Conservation (phyloP, 2,888 invertebrate species). For the Aproaerema taeniolella region DNA sequence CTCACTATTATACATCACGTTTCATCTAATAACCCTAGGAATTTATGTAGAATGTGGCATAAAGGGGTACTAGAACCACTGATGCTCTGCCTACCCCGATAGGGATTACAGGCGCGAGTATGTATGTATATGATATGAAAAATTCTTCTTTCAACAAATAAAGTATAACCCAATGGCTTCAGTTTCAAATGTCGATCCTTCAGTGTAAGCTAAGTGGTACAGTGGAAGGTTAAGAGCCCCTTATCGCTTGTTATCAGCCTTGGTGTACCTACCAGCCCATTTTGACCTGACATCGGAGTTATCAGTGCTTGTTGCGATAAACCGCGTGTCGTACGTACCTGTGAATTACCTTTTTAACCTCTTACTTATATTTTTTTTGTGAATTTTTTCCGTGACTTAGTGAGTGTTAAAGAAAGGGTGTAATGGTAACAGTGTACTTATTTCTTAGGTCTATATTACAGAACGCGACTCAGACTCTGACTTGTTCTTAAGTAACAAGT, state of each 20-base stretch:
- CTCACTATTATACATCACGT: too few species aligned
- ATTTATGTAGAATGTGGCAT: too few species aligned
- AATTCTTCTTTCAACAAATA: too few species aligned
- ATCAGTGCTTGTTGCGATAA: slow-evolving; percentile 72
- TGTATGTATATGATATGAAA: too few species aligned
- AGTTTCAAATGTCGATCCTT: slow-evolving; percentile 29
- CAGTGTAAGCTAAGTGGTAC: slow-evolving; percentile 43
- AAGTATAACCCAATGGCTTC: too few species aligned
- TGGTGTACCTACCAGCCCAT: slow-evolving; percentile 56
- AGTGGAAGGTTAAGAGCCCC: slow-evolving; percentile 74
- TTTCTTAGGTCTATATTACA: too few species aligned
- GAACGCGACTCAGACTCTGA: too few species aligned
- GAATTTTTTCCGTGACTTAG: slow-evolving; percentile 1
- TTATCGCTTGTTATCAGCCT: slow-evolving; percentile 65
- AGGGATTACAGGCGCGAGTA: too few species aligned
- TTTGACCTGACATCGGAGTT: slow-evolving; percentile 76
- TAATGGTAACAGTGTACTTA: neutral
- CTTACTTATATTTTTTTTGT: slow-evolving; percentile 24
- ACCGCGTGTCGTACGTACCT: slow-evolving; percentile 60
- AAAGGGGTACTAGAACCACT: too few species aligned
- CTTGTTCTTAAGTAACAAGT: too few species aligned
- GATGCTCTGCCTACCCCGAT: too few species aligned
- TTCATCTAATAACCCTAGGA: too few species aligned
- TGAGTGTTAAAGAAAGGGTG: neutral
- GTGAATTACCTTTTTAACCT: slow-evolving; percentile 55